Evolutionary conservation across 2,113 vertebrate species (phyloP), one percentile per base, ranked within the genome.

Genomic region (Tiliqua scincoides): DNA sequence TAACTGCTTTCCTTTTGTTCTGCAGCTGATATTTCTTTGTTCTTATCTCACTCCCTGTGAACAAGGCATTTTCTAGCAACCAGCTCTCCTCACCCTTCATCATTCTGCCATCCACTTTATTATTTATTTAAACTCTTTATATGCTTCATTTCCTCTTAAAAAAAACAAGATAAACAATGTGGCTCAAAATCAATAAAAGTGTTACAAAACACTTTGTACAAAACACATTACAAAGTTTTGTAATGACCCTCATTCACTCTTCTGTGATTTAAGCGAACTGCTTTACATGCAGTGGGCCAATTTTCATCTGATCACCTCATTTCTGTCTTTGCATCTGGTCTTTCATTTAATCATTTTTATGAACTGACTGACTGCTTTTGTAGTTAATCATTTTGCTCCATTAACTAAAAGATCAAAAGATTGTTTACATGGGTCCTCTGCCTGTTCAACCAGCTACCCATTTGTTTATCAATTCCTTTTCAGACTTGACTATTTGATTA

Each of bases 401-500:
- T 73, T 91, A 73, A 74, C 30, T 87, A 30, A 72, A 73, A 85
- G 85, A 83, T 25, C 3, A 9, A 79, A 65, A 75, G 65, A 74
- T 79, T 72, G 68, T 82, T 82, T 48, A 72, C 57, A 82, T 74
- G 20, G 32, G 74, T 87, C 85, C 67, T 79, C 84, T 84, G 74
- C 32, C 0, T 0, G 54, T 75, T 90, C 82, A 91, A 87, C 68
- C 52, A 40, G n/a, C 57, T 37, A 89, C 37, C 32, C 32, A 84
- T 57, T 71, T 78, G 89, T 70, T 78, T 88, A 88, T 61, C 81
- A 78, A 83, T 73, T 83, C 23, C 32, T 74, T 93, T 89, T 90
- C 2, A 86, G 87, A 87, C 27, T 27, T 74, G 76, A 75, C 70
- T 89, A 87, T 90, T 86, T 90, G 90, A 94, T 91, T 83, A 90